Evolutionary conservation across 2,797 vertebrate genomes (phyloP).

Genomic region (Anabas testudineus): DNA sequence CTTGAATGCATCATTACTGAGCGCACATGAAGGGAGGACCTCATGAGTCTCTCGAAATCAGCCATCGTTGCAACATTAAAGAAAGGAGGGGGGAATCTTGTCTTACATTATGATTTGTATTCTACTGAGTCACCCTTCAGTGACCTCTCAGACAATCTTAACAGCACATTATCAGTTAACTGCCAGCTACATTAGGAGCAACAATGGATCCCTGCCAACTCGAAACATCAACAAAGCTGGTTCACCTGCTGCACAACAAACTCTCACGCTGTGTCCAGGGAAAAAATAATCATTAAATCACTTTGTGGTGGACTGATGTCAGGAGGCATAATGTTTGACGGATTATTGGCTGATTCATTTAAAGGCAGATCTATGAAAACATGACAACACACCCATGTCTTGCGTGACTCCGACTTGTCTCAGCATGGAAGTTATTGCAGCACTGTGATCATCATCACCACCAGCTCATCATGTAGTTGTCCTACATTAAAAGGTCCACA

Average conservation of each 20-base stretch:
- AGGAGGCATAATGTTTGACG: conserved; percentile 14
- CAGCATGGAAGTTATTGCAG: conserved; percentile 52
- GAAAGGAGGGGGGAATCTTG: too few relatives aligned
- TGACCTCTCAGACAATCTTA: conserved; percentile 14
- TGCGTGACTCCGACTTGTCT: conserved; percentile 56
- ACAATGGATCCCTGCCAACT: conserved; percentile 34
- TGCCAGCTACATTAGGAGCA: conserved; percentile 19
- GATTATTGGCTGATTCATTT: conserved; percentile 25
- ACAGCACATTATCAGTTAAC: conserved; percentile 14
- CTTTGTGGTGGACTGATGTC: conserved; percentile 14
- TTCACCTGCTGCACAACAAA: conserved; percentile 29
- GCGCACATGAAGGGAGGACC: not conserved
- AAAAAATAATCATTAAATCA: conserved; percentile 6
- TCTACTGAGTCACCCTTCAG: not conserved
- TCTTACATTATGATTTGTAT: not conserved
- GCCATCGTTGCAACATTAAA: conserved; percentile 35
- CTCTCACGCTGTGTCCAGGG: conserved; percentile 2
- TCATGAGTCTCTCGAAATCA: accelerated
- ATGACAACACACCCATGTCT: conserved; percentile 47
- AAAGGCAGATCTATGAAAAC: conserved; percentile 18
- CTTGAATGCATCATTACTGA: not conserved
- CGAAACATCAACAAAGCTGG: conserved; percentile 33
- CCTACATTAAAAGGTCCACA: conserved; percentile 14
- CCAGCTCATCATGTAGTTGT: conserved; percentile 20
- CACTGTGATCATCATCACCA: conserved; percentile 13